Conservation (phyloP, 2,888 invertebrate species). For the Meiosimyza platycephala region DNA sequence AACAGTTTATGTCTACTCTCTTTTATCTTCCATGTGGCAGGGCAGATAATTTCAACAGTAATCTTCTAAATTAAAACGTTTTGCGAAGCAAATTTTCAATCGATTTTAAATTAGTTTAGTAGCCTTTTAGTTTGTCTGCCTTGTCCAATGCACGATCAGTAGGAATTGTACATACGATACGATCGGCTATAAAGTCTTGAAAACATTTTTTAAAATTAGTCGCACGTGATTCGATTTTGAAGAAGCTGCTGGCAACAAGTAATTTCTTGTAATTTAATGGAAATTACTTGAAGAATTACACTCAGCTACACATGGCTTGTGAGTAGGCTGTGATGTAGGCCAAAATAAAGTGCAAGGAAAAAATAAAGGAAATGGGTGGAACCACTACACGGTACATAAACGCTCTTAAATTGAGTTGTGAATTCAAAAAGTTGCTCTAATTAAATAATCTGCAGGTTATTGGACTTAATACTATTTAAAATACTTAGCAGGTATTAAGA, state of each 20-base stretch:
- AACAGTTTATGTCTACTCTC: background rate
- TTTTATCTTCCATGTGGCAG: background rate
- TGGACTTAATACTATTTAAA: slow-evolving; percentile 35
- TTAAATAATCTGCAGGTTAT: slow-evolving; percentile 29
- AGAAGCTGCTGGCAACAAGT: slow-evolving; percentile 48
- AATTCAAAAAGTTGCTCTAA: slow-evolving; percentile 41
- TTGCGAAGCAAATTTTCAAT: slow-evolving; percentile 57
- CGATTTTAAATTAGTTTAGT: slow-evolving; percentile 65
- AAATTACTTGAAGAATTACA: slow-evolving; percentile 33
- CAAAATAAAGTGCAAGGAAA: too few relatives aligned
- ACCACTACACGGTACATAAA: slow-evolving; percentile 27
- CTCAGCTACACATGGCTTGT: background rate
- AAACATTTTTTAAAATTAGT: slow-evolving; percentile 52
- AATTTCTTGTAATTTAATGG: slow-evolving; percentile 39
- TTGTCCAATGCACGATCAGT: slow-evolving; percentile 50
- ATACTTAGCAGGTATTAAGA: too few relatives aligned
- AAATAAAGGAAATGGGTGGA: background rate
- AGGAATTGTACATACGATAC: too few relatives aligned
- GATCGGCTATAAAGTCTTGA: slow-evolving; percentile 43
- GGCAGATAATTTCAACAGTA: slow-evolving; percentile 13
- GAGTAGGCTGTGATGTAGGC: too few relatives aligned
- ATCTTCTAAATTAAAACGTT: slow-evolving; percentile 46
- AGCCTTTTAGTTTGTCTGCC: slow-evolving; percentile 59
- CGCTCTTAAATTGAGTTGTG: slow-evolving; percentile 55
- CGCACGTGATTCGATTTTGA: slow-evolving; percentile 62